Evolutionary conservation across 2,113 vertebrate genomes (phyloP), one percentile per base, ranked within the genome.

Genomic region (Caretta caretta): DNA sequence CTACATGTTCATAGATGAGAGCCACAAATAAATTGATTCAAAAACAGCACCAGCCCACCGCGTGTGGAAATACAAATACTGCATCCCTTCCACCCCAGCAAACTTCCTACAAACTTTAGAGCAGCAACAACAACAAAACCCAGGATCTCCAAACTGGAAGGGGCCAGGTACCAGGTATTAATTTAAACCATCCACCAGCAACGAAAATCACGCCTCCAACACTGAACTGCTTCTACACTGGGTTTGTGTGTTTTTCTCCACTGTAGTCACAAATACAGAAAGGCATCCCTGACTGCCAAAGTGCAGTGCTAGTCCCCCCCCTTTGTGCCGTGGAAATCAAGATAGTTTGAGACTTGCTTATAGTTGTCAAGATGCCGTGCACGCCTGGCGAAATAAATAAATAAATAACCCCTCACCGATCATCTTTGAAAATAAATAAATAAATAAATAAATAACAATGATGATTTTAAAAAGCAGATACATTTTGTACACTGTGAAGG

Each of bases 31-130:
- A 83, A 2, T 2, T 1, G 10, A 11, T 11, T 16, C 7, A 27
- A 38, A 83, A 50, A 1, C 69, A 83, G 17, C 91, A 82, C 59
- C 72, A 69, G 8, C 5, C 20, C 29, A 19, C 29, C 1, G 50
- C 0, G 3, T 51, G 31, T 56, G 57, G 54, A 59, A 89, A 42
- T 46, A n/a, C 76, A 84, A 8, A 54, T 10, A 56, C 87, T 20
- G 29, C 83, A 56, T 56, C 42, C 54, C 86, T 69, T 59, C 72
- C 75, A 83, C 49, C 35, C 79, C 90, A 80, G 82, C 35, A 95
- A 97, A 97, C 90, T 97, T 97, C 93, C 42, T 12, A 24, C 51
- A n/a, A 94, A 97, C 92, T 96, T 94, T 75, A 72, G 1, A 38
- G 38, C 56, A 83, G 89, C 10, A 31, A 35, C n/a, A 8, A n/a